Evolutionary conservation across 2,888 invertebrate species (phyloP).

Genomic region (Abrostola triplasia): DNA sequence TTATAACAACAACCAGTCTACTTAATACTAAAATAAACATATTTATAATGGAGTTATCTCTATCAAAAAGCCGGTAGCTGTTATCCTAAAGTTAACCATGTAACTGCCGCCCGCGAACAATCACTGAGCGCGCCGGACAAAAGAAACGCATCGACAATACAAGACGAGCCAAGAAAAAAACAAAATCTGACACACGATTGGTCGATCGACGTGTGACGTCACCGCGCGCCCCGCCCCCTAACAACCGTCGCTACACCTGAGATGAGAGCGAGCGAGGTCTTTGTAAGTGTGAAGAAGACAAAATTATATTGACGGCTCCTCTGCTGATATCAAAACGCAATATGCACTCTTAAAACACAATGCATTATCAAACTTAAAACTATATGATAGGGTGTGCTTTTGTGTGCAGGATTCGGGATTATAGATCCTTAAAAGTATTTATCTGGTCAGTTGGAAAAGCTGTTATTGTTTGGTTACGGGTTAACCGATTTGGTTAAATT

Average conservation of each 20-base stretch:
- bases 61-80: constrained; percentile 63
- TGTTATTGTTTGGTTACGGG: constrained; percentile 88
- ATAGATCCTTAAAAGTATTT: constrained; percentile 50
- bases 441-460: constrained; percentile 85
- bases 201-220: constrained; percentile 80
- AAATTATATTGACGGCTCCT: constrained; percentile 70
- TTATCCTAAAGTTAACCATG: constrained; percentile 73
- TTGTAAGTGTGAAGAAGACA: constrained; percentile 74
- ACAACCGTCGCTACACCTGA: constrained; percentile 86
- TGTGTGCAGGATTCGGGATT: background rate
- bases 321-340: constrained; percentile 45
- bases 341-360: constrained; percentile 31
- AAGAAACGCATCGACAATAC: constrained; percentile 78
- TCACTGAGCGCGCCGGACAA: constrained; percentile 71
- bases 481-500: constrained; percentile 88
- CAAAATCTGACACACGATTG: constrained; percentile 73
- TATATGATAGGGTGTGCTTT: constrained; percentile 42
- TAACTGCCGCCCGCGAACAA: constrained; percentile 65
- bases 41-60: constrained; percentile 51
- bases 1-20: constrained; percentile 4
- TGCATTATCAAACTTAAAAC: constrained; percentile 27
- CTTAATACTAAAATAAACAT: constrained; percentile 25
- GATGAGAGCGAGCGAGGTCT: constrained; percentile 81
- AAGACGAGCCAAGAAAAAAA: constrained; percentile 77
- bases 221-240: constrained; percentile 82